phyloP scores from a whole-genome alignment of 2,888 invertebrate species.

The Eupithecia tripunctaria region DNA sequence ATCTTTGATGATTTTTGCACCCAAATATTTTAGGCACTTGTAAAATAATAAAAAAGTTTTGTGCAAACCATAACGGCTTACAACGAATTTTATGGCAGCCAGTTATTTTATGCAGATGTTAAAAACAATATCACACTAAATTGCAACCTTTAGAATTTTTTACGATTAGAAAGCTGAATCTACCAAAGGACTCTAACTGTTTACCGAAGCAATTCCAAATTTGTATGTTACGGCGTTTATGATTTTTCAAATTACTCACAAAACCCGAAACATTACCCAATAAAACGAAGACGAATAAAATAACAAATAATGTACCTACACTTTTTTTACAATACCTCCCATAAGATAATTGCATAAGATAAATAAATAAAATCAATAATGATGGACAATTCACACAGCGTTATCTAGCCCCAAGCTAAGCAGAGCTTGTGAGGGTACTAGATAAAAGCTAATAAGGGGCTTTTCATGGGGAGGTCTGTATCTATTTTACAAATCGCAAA shows the following conservation, averaged over 20 bases:
- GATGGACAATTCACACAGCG: no score
- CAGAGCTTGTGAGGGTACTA: no score
- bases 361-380: no score
- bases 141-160: constrained; percentile 53
- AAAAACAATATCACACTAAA: constrained; percentile 49
- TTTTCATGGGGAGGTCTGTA: no score
- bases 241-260: background rate
- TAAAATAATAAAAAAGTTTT: constrained; percentile 36
- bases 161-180: constrained; percentile 57
- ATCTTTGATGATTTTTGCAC: constrained; percentile 5
- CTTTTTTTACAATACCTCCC: no score
- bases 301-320: background rate
- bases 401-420: no score
- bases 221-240: constrained; percentile 7
- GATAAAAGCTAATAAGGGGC: no score
- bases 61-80: constrained; percentile 33
- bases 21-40: constrained; percentile 23
- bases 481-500: no score
- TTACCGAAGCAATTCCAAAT: constrained; percentile 13
- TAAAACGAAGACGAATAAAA: background rate
- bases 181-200: constrained; percentile 42
- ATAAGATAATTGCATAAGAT: no score
- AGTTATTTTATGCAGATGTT: constrained; percentile 35
- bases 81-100: constrained; percentile 31
- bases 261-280: background rate